These are phyloP conservation scores for Coregonus suidteri DNA, from an alignment of 2,797 vertebrate species.

Conservation along the genomic window DNA sequence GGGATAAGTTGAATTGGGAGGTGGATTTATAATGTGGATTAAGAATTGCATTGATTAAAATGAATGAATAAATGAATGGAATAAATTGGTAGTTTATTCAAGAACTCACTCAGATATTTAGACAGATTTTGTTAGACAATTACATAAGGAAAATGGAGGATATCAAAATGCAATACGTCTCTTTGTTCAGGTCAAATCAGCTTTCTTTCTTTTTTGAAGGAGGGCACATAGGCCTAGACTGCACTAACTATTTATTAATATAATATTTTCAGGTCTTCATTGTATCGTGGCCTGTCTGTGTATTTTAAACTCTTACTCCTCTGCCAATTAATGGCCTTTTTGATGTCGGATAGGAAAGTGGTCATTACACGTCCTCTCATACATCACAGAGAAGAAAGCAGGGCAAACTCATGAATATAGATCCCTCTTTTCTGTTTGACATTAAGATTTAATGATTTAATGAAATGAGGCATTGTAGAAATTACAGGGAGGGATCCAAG, in stretches of 20 bases:
- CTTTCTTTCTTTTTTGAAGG: not conserved
- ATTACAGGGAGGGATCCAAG: not conserved
- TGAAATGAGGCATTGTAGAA: slow-evolving; percentile 34
- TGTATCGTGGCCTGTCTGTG: not conserved
- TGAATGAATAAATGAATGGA: not conserved
- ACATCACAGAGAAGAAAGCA: not conserved
- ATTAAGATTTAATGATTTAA: slow-evolving; percentile 47
- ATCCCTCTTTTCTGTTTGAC: slow-evolving; percentile 15
- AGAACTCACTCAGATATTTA: not conserved
- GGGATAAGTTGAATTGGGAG: not conserved
- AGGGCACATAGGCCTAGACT: not conserved
- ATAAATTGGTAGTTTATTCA: not conserved
- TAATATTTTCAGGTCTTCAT: not conserved
- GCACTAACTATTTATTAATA: not conserved
- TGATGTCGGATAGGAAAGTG: not conserved
- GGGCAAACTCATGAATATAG: slow-evolving; percentile 40
- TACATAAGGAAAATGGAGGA: not conserved
- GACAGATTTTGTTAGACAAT: not conserved
- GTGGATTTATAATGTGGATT: not conserved
- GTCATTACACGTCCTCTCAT: slow-evolving; percentile 26
- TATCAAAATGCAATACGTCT: no score
- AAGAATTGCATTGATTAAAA: not conserved
- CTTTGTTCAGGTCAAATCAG: not conserved
- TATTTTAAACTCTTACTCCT: not conserved
- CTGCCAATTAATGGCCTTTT: not conserved